These are phyloP conservation scores for Heliconius nattereri DNA, from an alignment of 1,140 invertebrate species.

Conservation along the genomic window DNA sequence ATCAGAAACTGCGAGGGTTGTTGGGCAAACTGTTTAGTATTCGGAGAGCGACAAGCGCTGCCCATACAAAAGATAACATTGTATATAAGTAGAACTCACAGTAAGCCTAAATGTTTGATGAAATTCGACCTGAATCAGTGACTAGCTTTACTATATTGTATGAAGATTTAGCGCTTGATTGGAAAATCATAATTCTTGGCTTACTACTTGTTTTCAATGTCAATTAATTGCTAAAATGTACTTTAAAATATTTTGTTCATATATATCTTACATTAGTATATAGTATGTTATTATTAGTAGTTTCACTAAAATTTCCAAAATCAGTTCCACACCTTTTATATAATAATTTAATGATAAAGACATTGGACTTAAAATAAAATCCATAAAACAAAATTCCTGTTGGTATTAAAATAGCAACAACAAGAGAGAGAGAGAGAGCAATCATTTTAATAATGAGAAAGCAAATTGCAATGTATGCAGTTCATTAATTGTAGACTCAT, in stretches of 20 bases:
- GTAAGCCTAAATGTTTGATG: constrained; percentile 30
- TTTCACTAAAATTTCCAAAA: background rate
- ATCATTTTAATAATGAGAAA: constrained; percentile 15
- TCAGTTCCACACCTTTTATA: background rate
- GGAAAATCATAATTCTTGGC: too few relatives aligned
- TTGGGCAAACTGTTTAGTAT: constrained; percentile 50
- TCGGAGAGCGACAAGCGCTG: constrained; percentile 46
- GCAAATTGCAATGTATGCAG: constrained; percentile 14
- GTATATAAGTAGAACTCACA: constrained; percentile 24
- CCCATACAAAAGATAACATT: constrained; percentile 38
- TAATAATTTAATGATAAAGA: background rate
- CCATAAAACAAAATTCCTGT: background rate
- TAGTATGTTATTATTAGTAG: too few relatives aligned
- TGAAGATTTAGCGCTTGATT: too few relatives aligned
- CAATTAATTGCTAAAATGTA: too few relatives aligned
- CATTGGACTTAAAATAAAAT: background rate
- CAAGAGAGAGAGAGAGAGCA: constrained; percentile 4
- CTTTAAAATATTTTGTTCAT: too few relatives aligned
- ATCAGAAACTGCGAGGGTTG: constrained; percentile 37
- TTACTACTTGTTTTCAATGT: too few relatives aligned
- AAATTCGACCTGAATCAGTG: constrained; percentile 9
- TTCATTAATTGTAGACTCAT: constrained; percentile 17
- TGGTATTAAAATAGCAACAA: background rate
- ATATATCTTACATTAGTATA: too few relatives aligned
- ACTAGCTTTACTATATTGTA: background rate